Percentiles rank a stretch among this genome's conserved stretches.
phyloP scores from a whole-genome alignment of 1,140 invertebrate species.

The Nymphalis io region DNA sequence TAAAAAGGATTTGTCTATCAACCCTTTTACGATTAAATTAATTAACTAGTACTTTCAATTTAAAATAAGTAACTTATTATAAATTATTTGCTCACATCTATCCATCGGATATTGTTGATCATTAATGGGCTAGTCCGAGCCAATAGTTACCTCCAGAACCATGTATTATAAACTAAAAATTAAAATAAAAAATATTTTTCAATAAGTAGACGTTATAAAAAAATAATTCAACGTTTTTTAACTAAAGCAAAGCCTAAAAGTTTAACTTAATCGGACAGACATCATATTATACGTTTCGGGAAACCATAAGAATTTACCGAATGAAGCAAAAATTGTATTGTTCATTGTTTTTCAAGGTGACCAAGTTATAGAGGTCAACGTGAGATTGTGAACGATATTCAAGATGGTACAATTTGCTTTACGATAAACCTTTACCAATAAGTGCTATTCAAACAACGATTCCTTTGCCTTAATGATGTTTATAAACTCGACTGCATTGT shows the following conservation, averaged over 20 bases:
- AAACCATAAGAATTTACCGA: slow-evolving; percentile 27
- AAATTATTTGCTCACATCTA: too few species aligned
- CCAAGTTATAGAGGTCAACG: slow-evolving; percentile 33
- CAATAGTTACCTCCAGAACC: too few species aligned
- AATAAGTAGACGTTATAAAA: too few species aligned
- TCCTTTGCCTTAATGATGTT: background rate
- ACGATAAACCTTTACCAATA: slow-evolving; percentile 17
- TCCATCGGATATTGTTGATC: too few species aligned
- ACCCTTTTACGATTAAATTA: background rate
- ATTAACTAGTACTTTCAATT: too few species aligned
- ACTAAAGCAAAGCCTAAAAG: background rate
- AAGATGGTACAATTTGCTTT: slow-evolving; percentile 17
- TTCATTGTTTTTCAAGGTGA: slow-evolving; percentile 40
- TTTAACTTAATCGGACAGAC: background rate
- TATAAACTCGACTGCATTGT: background rate
- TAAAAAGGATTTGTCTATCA: background rate
- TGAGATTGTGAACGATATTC: slow-evolving; percentile 21
- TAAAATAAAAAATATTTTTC: too few species aligned
- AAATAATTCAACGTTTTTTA: too few species aligned
- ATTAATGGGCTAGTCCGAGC: too few species aligned
- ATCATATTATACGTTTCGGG: slow-evolving; percentile 15
- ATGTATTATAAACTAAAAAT: too few species aligned
- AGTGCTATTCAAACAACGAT: background rate
- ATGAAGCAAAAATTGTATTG: slow-evolving; percentile 32
- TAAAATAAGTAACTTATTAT: too few species aligned